phyloP scores from a whole-genome alignment of 1,140 invertebrate genomes.

The Bombyx mori region ASM3026992v2 NC_085129.1:6575001-6575500 shows the following conservation, averaged over 20 bases:
- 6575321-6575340: slow-evolving; percentile 89
- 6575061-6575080: slow-evolving; percentile 84
- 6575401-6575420: slow-evolving; percentile 83
- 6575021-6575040: slow-evolving; percentile 84
- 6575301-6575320: slow-evolving; percentile 87
- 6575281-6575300: slow-evolving; percentile 85
- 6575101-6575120: slow-evolving; percentile 85
- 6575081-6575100: slow-evolving; percentile 82
- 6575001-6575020: slow-evolving; percentile 87
- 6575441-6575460: slow-evolving; percentile 86
- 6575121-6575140: slow-evolving; percentile 83
- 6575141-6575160: slow-evolving; percentile 84
- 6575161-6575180: slow-evolving; percentile 90
- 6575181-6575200: slow-evolving; percentile 86
- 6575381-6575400: slow-evolving; percentile 90
- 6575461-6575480: slow-evolving; percentile 88
- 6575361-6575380: slow-evolving; percentile 87
- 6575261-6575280: slow-evolving; percentile 80
- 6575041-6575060: slow-evolving; percentile 83
- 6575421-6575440: slow-evolving; percentile 85
- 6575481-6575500: slow-evolving; percentile 90
- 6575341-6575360: slow-evolving; percentile 85
- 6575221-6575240: slow-evolving; percentile 82
- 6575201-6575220: slow-evolving; percentile 81
- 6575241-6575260: slow-evolving; percentile 90